Evolutionary conservation across 2,888 invertebrate species (phyloP), one percentile per base, ranked within the genome.

Genomic region (Thera britannica): DNA sequence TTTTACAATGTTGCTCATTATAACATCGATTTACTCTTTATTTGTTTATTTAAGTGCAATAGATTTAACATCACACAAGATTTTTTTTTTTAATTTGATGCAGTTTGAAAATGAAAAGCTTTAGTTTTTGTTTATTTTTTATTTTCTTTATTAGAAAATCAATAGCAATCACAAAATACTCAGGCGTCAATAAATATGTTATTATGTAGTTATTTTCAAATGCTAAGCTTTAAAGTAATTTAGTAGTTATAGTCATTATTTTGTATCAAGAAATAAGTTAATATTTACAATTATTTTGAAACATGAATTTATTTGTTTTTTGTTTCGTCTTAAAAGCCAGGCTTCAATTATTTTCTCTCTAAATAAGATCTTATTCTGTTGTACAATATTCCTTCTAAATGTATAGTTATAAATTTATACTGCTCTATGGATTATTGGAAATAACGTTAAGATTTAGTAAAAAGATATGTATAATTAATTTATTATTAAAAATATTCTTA

Each of bases 21-120:
- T 81, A 84, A 90, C 91, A 92, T 89, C 91, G 91, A 91, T 85
- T 75, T 87, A 84, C 79, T 52, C 8, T 52, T 34, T 83, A 80
- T 79, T 79, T 73, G 38, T 71, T 78, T 77, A 79, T 76, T 59
- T 74, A 74, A 77, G 81, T 83, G 82, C 83, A 84, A 82, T 81
- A 79, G 65, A 71, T 58, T 46, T 61, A 51, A 57, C 80, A 82
- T 82, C 79, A 83, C 80, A 79, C 34, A 11, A 9, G 23, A 61
- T 58, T 35, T 35, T 34, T 8, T 56, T 60, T 9, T n/a, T 57
- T 62, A 36, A 57, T 11, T 62, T 9, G 11, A 57, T 23, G 23
- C 23, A 49, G 46, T 58, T 11, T 51, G 49, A 55, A 8, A 38
- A 41, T 2, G 23, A 46, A 59, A 62, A 65, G 69, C 65, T 69